phyloP scores from a whole-genome alignment of 2,888 invertebrate genomes.

The Lasioglossum figueresi region DNA sequence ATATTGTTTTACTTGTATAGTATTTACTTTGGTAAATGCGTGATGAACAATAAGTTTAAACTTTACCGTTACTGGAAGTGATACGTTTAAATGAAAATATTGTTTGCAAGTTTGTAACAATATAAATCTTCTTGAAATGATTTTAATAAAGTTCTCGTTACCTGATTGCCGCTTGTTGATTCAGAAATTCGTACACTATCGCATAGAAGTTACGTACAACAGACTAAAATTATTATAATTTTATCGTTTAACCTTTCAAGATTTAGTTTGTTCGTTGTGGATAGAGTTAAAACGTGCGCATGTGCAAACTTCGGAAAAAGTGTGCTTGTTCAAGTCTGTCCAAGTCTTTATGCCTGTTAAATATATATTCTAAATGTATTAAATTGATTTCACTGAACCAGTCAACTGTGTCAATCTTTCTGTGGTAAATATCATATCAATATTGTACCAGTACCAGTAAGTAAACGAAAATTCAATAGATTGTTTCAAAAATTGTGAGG shows the following conservation, averaged over 20 bases:
- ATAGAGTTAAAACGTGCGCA: conserved; percentile 30
- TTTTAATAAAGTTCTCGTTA: conserved; percentile 30
- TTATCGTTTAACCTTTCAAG: conserved; percentile 54
- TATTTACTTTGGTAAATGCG: background rate
- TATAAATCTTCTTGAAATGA: conserved; percentile 7
- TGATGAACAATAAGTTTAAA: background rate
- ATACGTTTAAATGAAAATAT: conserved; percentile 21
- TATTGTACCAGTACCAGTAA: background rate
- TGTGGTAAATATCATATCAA: conserved; percentile 33
- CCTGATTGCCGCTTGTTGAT: conserved; percentile 16
- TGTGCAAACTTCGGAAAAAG: conserved; percentile 43
- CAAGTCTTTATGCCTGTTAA: conserved; percentile 45
- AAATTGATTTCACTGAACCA: conserved; percentile 3
- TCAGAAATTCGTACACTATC: conserved; percentile 27
- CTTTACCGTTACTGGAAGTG: conserved; percentile 1
- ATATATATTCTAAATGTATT: conserved; percentile 17
- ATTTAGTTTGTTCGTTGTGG: conserved; percentile 48
- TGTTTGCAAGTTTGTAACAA: background rate
- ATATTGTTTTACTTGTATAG: background rate
- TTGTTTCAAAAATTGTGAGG: conserved; percentile 21
- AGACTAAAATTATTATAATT: conserved; percentile 44
- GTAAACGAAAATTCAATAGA: conserved; percentile 21
- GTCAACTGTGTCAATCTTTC: background rate
- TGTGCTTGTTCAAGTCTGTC: conserved; percentile 47
- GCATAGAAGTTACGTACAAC: conserved; percentile 24